Conservation (phyloP, 2,888 invertebrate genomes). For the Sylvicola fuscatus region DNA sequence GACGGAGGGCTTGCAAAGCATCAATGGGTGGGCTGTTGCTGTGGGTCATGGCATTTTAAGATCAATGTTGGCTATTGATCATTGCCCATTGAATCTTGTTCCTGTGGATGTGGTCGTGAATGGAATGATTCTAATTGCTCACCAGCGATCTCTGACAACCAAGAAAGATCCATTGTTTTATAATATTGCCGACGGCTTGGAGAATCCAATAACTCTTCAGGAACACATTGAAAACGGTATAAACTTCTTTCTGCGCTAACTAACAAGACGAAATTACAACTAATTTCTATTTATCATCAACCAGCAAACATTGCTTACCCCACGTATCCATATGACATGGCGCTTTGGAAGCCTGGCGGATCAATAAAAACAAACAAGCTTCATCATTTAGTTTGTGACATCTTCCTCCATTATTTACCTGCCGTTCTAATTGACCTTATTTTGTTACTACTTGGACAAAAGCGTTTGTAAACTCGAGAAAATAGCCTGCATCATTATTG, state of each 20-base stretch:
- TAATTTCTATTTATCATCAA: no score
- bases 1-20: constrained; percentile 3
- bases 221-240: not conserved
- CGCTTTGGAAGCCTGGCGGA: constrained; percentile 2
- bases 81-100: constrained; percentile 3
- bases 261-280: no score
- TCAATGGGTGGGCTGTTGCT: constrained; percentile 4
- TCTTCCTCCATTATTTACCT: constrained; percentile 1
- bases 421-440: not conserved
- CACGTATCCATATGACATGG: not conserved
- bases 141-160: not conserved
- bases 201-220: not conserved
- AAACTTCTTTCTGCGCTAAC: no score
- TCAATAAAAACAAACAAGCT: constrained; percentile 1
- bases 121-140: constrained; percentile 3
- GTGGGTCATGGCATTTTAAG: constrained; percentile 2
- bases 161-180: not conserved
- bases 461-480: constrained; percentile 2
- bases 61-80: not conserved
- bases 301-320: not conserved
- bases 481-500: no score
- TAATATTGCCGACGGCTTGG: not conserved
- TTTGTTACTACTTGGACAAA: not conserved
- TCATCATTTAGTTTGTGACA: not conserved
- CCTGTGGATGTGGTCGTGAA: constrained; percentile 3